Conservation (phyloP, 2,888 invertebrate species). For the Drosophila peninsularis region DNA sequence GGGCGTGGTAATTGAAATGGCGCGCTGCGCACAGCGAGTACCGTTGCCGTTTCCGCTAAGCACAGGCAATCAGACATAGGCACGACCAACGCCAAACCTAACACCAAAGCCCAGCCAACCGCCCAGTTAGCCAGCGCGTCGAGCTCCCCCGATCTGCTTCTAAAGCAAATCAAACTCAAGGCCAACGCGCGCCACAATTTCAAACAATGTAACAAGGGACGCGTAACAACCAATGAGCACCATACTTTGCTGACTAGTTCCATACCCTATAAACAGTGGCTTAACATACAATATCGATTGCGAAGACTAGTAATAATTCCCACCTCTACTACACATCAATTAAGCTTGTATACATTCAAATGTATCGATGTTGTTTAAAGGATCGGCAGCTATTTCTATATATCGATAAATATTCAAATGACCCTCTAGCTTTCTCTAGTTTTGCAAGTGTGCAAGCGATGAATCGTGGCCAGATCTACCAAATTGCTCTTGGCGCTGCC, state of each 20-base stretch:
- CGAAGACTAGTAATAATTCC: no score
- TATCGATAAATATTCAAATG: background rate
- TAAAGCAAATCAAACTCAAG: slow-evolving; percentile 63
- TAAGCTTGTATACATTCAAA: background rate
- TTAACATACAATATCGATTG: background rate
- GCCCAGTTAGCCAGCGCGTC: background rate
- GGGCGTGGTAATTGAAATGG: slow-evolving; percentile 67
- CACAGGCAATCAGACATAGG: slow-evolving; percentile 59
- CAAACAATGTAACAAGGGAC: slow-evolving; percentile 53
- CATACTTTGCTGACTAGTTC: background rate
- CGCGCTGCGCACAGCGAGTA: slow-evolving; percentile 46
- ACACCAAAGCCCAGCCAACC: background rate
- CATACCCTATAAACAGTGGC: background rate
- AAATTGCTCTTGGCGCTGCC: background rate
- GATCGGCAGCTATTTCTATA: background rate
- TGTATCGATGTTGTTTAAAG: background rate
- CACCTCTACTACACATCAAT: no score
- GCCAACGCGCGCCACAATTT: slow-evolving; percentile 39
- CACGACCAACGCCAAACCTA: slow-evolving; percentile 37
- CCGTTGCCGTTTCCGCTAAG: slow-evolving; percentile 64
- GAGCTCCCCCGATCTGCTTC: slow-evolving; percentile 4
- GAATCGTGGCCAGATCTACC: background rate
- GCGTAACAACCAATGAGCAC: slow-evolving; percentile 3
- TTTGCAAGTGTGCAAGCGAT: no score
- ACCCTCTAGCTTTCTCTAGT: background rate